Evolutionary conservation across 35 echinoderm and acorn worm species (phyloP).

Genomic region (Holothuria glaberrima): DNA sequence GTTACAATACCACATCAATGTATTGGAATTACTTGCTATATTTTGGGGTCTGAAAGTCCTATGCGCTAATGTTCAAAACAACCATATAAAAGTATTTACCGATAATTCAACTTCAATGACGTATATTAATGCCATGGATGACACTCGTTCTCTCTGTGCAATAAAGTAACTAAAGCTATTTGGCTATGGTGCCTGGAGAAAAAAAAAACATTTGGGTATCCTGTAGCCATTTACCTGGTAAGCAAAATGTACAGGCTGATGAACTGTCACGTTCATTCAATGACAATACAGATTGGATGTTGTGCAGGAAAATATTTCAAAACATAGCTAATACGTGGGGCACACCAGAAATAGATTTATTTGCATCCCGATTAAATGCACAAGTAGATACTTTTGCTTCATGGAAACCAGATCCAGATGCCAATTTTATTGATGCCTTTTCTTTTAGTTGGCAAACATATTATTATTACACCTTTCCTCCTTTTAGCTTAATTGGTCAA

Average conservation of each 20-base stretch:
- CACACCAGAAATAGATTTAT: slow-evolving; percentile 7
- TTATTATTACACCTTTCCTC: neutral
- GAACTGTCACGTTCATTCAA: neutral
- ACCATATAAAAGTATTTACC: slow-evolving; percentile 24
- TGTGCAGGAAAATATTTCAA: slow-evolving; percentile 5
- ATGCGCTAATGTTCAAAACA: neutral
- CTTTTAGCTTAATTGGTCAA: slow-evolving; percentile 11
- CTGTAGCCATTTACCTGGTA: slow-evolving; percentile 37
- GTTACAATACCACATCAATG: slow-evolving; percentile 32
- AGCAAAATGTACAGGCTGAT: neutral
- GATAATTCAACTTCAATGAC: slow-evolving; percentile 25
- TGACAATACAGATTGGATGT: slow-evolving; percentile 31
- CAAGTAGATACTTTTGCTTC: no score
- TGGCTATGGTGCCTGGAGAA: slow-evolving; percentile 46
- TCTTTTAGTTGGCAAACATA: neutral
- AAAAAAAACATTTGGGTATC: slow-evolving; percentile 40
- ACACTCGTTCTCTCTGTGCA: slow-evolving; percentile 29
- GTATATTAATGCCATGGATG: slow-evolving; percentile 36
- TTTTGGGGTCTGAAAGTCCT: neutral
- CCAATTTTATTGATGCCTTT: no score
- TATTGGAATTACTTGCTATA: slow-evolving; percentile 38
- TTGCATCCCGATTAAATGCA: no score
- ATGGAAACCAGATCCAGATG: no score
- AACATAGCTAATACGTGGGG: slow-evolving; percentile 3
- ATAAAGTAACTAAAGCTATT: slow-evolving; percentile 38